These are phyloP conservation scores for Brachyptera putata DNA, from an alignment of 2,888 invertebrate genomes.

Conservation along the genomic window DNA sequence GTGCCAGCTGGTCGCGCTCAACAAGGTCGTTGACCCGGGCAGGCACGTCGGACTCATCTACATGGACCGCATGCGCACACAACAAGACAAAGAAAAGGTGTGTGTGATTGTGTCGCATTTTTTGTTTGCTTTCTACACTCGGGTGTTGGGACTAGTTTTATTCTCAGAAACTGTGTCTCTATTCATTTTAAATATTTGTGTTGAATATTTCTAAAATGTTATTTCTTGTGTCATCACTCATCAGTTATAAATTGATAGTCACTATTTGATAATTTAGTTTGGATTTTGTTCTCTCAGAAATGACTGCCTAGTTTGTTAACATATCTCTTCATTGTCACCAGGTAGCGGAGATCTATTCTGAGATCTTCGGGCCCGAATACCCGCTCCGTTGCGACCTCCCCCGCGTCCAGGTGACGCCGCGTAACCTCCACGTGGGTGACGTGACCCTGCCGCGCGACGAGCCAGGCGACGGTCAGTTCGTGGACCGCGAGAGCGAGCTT, in stretches of 20 bases:
- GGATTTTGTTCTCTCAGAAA: too few relatives aligned
- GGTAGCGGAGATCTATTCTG: slow-evolving; percentile 45
- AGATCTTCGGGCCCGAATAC: slow-evolving; percentile 48
- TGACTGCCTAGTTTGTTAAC: neutral
- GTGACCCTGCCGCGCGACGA: slow-evolving; percentile 47
- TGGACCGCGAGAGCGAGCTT: neutral
- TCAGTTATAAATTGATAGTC: too few relatives aligned
- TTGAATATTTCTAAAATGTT: too few relatives aligned
- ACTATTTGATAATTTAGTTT: too few relatives aligned
- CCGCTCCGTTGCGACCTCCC: slow-evolving; percentile 53
- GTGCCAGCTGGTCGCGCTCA: slow-evolving; percentile 67
- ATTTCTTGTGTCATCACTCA: too few relatives aligned
- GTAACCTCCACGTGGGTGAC: slow-evolving; percentile 62
- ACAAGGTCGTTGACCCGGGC: slow-evolving; percentile 45
- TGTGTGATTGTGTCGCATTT: too few relatives aligned
- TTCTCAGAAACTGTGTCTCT: too few relatives aligned
- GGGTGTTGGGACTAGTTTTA: too few relatives aligned
- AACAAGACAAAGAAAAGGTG: slow-evolving; percentile 72
- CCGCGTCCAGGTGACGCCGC: slow-evolving; percentile 55
- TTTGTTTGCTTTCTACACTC: too few relatives aligned
- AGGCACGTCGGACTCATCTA: slow-evolving; percentile 76
- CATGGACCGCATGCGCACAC: slow-evolving; percentile 78
- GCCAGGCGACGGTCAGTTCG: slow-evolving; percentile 38
- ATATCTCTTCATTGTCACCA: slow-evolving; percentile 29
- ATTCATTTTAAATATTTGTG: too few relatives aligned